These are phyloP conservation scores for Benthosema pterotum DNA, from an alignment of 2,797 vertebrate genomes.

Conservation along the genomic window DNA sequence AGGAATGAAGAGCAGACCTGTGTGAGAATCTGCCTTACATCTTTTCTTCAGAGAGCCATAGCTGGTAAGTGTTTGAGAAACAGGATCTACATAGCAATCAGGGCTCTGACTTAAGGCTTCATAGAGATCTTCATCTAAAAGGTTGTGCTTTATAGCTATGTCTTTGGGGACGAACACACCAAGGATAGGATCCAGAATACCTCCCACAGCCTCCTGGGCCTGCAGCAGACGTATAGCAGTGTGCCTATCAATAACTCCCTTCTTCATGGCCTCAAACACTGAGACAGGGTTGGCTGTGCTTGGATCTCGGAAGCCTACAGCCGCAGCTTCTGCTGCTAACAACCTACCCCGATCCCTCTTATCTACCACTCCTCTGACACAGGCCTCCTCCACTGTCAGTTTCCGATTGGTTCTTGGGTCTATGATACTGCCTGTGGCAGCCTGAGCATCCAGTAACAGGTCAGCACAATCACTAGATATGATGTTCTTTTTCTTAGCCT, in stretches of 20 bases:
- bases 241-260: slow-evolving; percentile 83
- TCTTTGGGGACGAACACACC: slow-evolving; percentile 88
- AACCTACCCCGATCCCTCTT: slow-evolving; percentile 82
- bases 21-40: slow-evolving; percentile 83
- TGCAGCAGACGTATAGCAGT: slow-evolving; percentile 83
- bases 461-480: slow-evolving; percentile 77
- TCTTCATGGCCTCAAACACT: slow-evolving; percentile 85
- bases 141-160: slow-evolving; percentile 80
- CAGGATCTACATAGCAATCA: slow-evolving; percentile 86
- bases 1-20: slow-evolving; percentile 81
- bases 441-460: slow-evolving; percentile 87
- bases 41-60: slow-evolving; percentile 83
- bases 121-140: slow-evolving; percentile 85
- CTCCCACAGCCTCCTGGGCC: slow-evolving; percentile 87
- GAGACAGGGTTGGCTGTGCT: slow-evolving; percentile 83
- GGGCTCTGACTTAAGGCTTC: slow-evolving; percentile 80
- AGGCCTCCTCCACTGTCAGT: slow-evolving; percentile 85
- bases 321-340: slow-evolving; percentile 85
- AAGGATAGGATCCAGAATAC: slow-evolving; percentile 86
- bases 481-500: slow-evolving; percentile 81
- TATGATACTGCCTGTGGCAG: slow-evolving; percentile 89
- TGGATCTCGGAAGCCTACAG: slow-evolving; percentile 85
- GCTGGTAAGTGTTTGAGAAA: slow-evolving; percentile 79
- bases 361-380: slow-evolving; percentile 84
- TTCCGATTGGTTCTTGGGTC: slow-evolving; percentile 90